Evolutionary conservation across 2,797 vertebrate genomes (phyloP), one percentile per base, ranked within the genome.

Genomic region (Myotis findleyi): DNA sequence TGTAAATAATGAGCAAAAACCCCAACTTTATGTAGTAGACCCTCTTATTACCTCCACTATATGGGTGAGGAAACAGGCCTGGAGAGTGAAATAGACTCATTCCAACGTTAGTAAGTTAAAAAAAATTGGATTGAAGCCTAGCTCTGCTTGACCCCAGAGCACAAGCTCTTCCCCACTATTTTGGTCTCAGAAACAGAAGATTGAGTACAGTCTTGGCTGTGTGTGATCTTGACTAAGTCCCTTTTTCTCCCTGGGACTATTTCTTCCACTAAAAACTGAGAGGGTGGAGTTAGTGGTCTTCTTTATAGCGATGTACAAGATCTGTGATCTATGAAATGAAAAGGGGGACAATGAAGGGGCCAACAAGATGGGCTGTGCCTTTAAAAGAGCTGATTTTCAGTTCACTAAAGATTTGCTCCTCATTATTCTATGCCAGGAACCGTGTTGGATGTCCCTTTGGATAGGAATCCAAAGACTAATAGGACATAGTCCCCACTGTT

Each of bases 51-150:
- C 73, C 51, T 72, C 30, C 44, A 72, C 68, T 33, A 73, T 36
- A 91, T n/a, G 5, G 13, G 51, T 53, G 44, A 95, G 44, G 25
- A 95, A 92, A 93, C 7, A 83, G 49, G 25, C 11, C 69, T 71
- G 66, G 59, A 86, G 30, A 75, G 38, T 64, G 30, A 85, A 94
- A 89, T 8, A 36, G 62, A 55, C 33, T 89, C 41, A 77, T 64
- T 9, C 36, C 6, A 69, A 88, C 62, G 66, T 72, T 84, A 93
- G 38, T 84, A 72, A 93, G 36, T 76, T 69, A 38, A 85, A 87
- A 87, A 85, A 81, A 94, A 89, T 20, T 68, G 30, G 23, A 53
- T 93, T 79, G 91, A 95, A 94, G 92, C 30, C 33, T 72, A 27
- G 13, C 38, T 94, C 17, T 59, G 25, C 53, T 83, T 93, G 66